phyloP scores from a whole-genome alignment of 1,140 invertebrate genomes.

The Condylostylus longicornis region DNA sequence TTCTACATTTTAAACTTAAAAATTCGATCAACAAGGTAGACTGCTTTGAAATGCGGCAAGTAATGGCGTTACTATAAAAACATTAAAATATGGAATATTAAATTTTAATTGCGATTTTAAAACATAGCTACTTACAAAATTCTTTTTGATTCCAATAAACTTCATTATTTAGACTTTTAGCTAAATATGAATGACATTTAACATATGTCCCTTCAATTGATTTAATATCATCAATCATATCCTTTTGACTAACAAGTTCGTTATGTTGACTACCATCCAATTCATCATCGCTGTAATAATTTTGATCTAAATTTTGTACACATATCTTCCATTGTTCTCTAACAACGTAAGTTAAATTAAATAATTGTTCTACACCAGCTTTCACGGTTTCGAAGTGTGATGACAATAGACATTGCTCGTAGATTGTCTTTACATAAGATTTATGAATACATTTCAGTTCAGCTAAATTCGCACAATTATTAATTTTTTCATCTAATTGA shows the following conservation, averaged over 20 bases:
- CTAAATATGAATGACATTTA: slow-evolving; percentile 23
- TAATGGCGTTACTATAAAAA: no score
- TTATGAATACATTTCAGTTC: slow-evolving; percentile 17
- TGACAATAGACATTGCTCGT: slow-evolving; percentile 17
- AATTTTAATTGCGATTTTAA: neutral
- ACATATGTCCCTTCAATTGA: slow-evolving; percentile 25
- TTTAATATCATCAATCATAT: no score
- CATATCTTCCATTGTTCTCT: slow-evolving; percentile 14
- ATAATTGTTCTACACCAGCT: slow-evolving; percentile 19
- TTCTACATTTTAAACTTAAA: no score
- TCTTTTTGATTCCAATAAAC: slow-evolving; percentile 17
- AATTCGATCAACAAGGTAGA: no score
- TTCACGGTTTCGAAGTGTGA: slow-evolving; percentile 12
- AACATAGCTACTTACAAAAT: slow-evolving; percentile 17
- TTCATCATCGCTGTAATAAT: slow-evolving; percentile 1
- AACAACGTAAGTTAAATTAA: slow-evolving; percentile 8
- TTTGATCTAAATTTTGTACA: slow-evolving; percentile 9
- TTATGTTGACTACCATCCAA: slow-evolving; percentile 10
- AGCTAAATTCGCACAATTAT: slow-evolving; percentile 11
- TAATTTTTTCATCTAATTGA: slow-evolving; percentile 15
- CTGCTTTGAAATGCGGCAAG: no score
- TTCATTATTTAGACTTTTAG: slow-evolving; percentile 12
- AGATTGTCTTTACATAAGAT: slow-evolving; percentile 12
- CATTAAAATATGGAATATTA: no score
- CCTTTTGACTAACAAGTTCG: slow-evolving; percentile 16